phyloP scores from a whole-genome alignment of 37 sponge, comb jelly and placozoan genomes.

The Bolinopsis microptera region DNA sequence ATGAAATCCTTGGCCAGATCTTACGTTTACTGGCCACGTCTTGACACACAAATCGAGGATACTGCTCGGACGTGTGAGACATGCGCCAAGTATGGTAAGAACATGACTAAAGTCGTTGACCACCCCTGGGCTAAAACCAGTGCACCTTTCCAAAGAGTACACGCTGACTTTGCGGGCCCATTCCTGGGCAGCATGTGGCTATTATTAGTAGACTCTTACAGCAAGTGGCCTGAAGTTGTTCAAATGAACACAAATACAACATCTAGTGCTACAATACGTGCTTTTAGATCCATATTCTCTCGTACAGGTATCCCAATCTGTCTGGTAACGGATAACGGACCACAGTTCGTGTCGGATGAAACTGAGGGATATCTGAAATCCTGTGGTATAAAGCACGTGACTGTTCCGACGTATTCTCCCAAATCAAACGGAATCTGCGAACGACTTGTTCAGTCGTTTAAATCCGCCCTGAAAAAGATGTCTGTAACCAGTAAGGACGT shows the following conservation, averaged over 20 bases:
- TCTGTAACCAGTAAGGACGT: not conserved
- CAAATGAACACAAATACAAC: not conserved
- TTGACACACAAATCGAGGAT: not conserved
- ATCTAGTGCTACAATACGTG: not conserved
- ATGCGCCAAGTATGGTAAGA: too few relatives aligned
- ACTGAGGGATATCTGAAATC: not conserved
- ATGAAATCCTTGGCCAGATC: not conserved
- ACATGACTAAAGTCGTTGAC: too few relatives aligned
- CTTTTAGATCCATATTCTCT: not conserved
- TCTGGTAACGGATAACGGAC: slow-evolving; percentile 66
- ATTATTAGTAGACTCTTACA: not conserved
- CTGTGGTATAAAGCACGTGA: not conserved
- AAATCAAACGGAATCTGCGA: not conserved
- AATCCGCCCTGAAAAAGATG: not conserved
- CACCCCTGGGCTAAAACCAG: not conserved
- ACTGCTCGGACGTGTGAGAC: not conserved
- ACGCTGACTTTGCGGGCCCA: not conserved
- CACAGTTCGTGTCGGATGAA: slow-evolving; percentile 64
- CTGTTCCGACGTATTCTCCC: not conserved
- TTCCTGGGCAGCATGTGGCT: not conserved
- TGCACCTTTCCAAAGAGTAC: slow-evolving; percentile 10
- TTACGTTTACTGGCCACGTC: slow-evolving; percentile 19
- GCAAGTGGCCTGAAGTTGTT: slow-evolving; percentile 30
- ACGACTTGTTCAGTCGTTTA: not conserved
- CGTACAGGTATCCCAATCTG: not conserved